Evolutionary conservation across 2,888 invertebrate species (phyloP), one percentile per base, ranked within the genome.

Genomic region (Noctua comes): DNA sequence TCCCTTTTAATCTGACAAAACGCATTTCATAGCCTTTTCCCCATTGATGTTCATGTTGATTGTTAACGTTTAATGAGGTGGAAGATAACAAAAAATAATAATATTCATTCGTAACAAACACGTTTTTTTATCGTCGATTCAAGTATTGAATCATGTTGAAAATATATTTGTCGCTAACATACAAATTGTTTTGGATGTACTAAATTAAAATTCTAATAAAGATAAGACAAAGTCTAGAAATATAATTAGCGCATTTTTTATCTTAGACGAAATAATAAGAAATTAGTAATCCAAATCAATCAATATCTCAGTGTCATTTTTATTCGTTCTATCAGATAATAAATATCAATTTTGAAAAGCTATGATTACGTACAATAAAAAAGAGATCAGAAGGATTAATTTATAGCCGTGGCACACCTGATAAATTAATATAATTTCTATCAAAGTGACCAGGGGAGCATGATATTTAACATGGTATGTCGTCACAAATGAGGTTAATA

Each of bases 401-500:
- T 86, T 79, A 80, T 76, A 76, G 76, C 82, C 79, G 73, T 82
- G 77, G 78, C 75, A 76, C 75, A 86, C 62, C 27, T 78, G 87
- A 89, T 92, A 92, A 93, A 93, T 93, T 91, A 93, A 92, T 93
- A 91, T 92, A 91, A 93, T 93, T 90, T 91, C 87, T 90, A 92
- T 93, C 90, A 79, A 86, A 91, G 88, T 89, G 91, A 92, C 92
- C 91, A 92, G 93, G 91, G 89, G 80, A 93, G 90, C 92, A 93
- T 92, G 91, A 91, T 92, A 93, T 93, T 92, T 90, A 93, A 92
- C 93, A 92, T 92, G 92, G 92, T 92, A 92, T 91, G 93, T 94
- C 91, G 92, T 91, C 90, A 91, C 92, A 92, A 95, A 94, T 92
- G 95, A 95, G 96, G 96, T 96, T 96, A 96, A 95, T 94, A 94